Conservation (phyloP, 2,888 invertebrate species). For the Brenthis daphne region DNA sequence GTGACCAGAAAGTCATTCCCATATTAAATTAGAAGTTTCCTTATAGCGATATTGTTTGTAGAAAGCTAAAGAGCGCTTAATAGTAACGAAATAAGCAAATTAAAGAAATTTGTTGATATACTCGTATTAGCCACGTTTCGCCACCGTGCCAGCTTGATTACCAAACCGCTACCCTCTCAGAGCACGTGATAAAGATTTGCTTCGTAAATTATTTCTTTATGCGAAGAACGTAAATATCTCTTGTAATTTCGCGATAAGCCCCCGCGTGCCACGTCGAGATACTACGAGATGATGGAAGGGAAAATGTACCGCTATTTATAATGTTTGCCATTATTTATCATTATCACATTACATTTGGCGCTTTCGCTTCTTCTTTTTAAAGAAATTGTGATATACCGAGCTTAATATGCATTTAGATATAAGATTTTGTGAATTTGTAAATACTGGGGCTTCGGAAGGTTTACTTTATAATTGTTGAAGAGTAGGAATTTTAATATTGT, state of each 20-base stretch:
- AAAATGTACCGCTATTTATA: conserved; percentile 36
- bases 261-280: conserved; percentile 55
- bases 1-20: too few species aligned
- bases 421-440: not conserved
- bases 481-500: too few species aligned
- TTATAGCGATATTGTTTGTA: too few species aligned
- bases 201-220: conserved; percentile 76
- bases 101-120: too few species aligned
- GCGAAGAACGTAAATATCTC: conserved; percentile 64
- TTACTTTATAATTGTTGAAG: not conserved
- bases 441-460: not conserved
- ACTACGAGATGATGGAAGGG: conserved; percentile 40
- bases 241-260: conserved; percentile 69
- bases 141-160: too few species aligned
- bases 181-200: conserved; percentile 54
- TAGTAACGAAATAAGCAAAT: too few species aligned
- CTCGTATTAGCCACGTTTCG: too few species aligned
- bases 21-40: too few species aligned
- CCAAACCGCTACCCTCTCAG: conserved; percentile 33
- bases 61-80: too few species aligned
- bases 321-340: conserved; percentile 35
- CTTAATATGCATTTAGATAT: not conserved
- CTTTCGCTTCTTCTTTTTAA: conserved; percentile 12
- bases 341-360: conserved; percentile 26
- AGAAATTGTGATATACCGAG: not conserved